Base-by-base conservation (phyloP, 2,888 invertebrate genomes). In the Pheosia gnoma region DNA sequence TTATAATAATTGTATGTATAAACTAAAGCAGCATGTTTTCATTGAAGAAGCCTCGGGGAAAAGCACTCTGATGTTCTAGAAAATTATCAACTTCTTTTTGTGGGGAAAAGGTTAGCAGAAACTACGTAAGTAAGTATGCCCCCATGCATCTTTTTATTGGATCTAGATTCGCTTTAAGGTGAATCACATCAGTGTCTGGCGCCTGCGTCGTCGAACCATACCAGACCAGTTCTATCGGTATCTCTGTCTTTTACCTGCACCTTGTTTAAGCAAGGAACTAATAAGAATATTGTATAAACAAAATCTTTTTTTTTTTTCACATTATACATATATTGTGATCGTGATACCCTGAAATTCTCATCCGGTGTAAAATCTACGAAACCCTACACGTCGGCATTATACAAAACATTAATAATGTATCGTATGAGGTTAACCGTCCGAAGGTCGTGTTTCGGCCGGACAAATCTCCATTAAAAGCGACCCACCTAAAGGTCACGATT, bases 351-450 rank as follows among this genome's bases (percentile, higher is more conserved):
- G 49, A 51, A 5, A 51, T 52, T 52, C 25, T 47, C 43, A 60
- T 61, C 37, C 25, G 52, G 54, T 59, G 59, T 57, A 63, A 63
- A 64, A 69, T 67, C 62, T 61, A 59, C 60, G 61, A 59, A 62
- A 70, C 61, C 61, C 58, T 64, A 58, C 57, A 63, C 55, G 65
- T 71, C 61, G 67, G 74, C 75, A 77, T 79, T 76, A 77, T 78
- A 77, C 78, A 75, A 69, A 75, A 69, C 74, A 84, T 89, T 87
- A 87, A 85, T 87, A 84, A 89, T 87, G 84, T 84, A 89, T 79
- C 79, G 74, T 67, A 72, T 77, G 80, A 81, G 84, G 84, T 81
- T 79, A 78, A 73, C 80, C 79, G 74, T 70, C 72, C 74, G 86
- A 87, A 88, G 90, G 88, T 88, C 86, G 82, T 76, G 76, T 77